Conservation (phyloP, 1,140 invertebrate species). For the Cotesia typhae region DNA sequence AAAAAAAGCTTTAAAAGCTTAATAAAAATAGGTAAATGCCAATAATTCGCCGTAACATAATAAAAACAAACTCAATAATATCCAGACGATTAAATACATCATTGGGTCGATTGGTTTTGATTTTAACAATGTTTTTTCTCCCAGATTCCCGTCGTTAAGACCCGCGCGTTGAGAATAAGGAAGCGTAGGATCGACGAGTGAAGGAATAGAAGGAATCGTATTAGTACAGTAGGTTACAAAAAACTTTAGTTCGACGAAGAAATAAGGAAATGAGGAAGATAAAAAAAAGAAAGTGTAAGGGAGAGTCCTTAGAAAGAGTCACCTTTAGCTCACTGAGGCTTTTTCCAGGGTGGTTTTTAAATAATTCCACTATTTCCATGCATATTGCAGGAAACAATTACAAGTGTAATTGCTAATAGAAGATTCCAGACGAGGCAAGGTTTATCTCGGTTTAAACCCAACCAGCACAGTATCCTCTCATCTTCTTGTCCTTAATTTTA, state of each 20-base stretch:
- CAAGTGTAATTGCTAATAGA: conserved; percentile 68
- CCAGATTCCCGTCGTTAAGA: not conserved
- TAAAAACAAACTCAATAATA: too few species aligned
- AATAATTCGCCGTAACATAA: too few species aligned
- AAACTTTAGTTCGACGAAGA: conserved; percentile 39
- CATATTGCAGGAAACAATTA: conserved; percentile 68
- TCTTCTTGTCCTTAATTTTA: conserved; percentile 35
- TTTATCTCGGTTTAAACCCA: conserved; percentile 57
- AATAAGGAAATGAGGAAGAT: conserved; percentile 37
- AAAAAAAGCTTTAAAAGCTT: too few species aligned
- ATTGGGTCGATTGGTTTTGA: conserved; percentile 1
- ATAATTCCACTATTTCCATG: conserved; percentile 67
- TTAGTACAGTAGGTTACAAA: conserved; percentile 1
- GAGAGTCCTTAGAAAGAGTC: conserved; percentile 31
- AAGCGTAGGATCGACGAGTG: not conserved
- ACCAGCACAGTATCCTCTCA: conserved; percentile 25
- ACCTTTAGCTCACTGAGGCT: conserved; percentile 22
- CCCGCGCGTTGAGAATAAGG: not conserved
- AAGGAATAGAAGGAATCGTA: not conserved
- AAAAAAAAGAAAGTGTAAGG: conserved; percentile 36
- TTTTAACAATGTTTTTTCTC: not conserved
- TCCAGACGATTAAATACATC: too few species aligned
- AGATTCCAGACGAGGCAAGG: conserved; percentile 65
- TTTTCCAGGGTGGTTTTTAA: conserved; percentile 61
- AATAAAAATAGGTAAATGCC: too few species aligned